Evolutionary conservation across 2,888 invertebrate genomes (phyloP).

Genomic region (Panorpa germanica): DNA sequence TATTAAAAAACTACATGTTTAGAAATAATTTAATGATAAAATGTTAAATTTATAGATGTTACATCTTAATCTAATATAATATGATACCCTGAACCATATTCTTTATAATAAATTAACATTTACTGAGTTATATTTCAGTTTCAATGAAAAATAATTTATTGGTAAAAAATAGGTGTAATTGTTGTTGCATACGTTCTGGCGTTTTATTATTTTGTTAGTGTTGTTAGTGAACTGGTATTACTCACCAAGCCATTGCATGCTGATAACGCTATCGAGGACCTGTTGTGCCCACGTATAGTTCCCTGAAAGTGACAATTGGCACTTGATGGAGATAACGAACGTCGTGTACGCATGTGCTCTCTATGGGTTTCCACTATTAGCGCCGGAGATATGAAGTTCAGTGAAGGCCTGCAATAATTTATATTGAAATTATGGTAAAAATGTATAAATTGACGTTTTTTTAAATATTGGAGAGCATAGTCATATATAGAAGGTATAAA

Average conservation of each 20-base stretch:
- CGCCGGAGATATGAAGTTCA: conserved; percentile 45
- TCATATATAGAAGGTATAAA: conserved; percentile 6
- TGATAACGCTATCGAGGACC: conserved; percentile 57
- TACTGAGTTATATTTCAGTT: too few relatives aligned
- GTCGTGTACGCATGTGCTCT: conserved; percentile 30
- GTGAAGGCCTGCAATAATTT: conserved; percentile 33
- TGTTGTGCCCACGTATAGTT: conserved; percentile 43
- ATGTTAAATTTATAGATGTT: too few relatives aligned
- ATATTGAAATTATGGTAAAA: conserved; percentile 4
- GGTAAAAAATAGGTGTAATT: not conserved
- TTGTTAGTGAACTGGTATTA: conserved; percentile 12
- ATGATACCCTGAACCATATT: too few relatives aligned
- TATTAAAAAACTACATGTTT: too few relatives aligned
- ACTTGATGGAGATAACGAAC: conserved; percentile 27
- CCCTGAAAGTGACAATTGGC: conserved; percentile 65
- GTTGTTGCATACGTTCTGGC: not conserved
- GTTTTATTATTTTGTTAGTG: not conserved
- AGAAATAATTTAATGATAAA: too few relatives aligned
- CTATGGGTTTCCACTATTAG: conserved; percentile 52
- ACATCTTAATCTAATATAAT: too few relatives aligned
- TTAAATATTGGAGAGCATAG: conserved; percentile 2
- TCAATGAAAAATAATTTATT: too few relatives aligned
- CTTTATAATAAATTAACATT: too few relatives aligned
- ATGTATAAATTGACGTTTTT: conserved; percentile 6
- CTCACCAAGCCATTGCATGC: conserved; percentile 74